Conservation (phyloP, 2,888 invertebrate genomes). For the Athalia cordata region DNA sequence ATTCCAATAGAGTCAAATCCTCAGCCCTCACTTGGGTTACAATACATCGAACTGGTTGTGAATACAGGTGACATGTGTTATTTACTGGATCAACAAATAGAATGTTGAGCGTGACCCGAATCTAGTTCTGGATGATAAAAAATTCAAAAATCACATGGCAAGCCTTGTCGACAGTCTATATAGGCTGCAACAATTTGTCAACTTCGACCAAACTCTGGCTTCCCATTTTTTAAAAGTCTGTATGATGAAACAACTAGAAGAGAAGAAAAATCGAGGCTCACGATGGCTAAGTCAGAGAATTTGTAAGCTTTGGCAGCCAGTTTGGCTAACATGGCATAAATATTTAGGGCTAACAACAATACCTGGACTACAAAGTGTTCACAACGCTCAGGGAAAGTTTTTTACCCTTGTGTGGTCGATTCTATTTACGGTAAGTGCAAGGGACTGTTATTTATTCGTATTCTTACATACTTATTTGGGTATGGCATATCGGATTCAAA, state of each 20-base stretch:
- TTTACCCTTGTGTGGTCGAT: constrained; percentile 45
- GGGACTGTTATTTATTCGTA: background rate
- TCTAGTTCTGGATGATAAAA: constrained; percentile 23
- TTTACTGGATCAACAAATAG: constrained; percentile 18
- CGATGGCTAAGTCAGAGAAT: constrained; percentile 13
- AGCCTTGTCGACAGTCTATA: constrained; percentile 9
- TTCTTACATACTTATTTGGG: background rate
- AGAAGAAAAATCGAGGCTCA: background rate
- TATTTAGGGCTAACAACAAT: constrained; percentile 44
- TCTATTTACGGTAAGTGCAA: constrained; percentile 41
- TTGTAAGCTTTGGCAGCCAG: constrained; percentile 28
- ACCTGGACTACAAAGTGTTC: constrained; percentile 50
- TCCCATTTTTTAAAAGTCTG: background rate
- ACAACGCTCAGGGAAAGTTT: constrained; percentile 45
- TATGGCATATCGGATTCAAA: background rate
- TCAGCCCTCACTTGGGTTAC: no score
- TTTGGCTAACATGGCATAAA: constrained; percentile 41
- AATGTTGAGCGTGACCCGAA: constrained; percentile 35
- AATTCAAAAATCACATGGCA: constrained; percentile 27
- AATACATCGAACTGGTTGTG: background rate
- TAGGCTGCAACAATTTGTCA: background rate
- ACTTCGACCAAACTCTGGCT: constrained; percentile 1
- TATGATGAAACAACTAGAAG: constrained; percentile 2
- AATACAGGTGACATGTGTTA: constrained; percentile 18
- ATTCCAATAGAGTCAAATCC: no score